A percentile compares a stretch with the other conserved stretches of the same genome.
phyloP scores from a whole-genome alignment of 2,113 vertebrate genomes.

The Sphyrna mokarran region DNA sequence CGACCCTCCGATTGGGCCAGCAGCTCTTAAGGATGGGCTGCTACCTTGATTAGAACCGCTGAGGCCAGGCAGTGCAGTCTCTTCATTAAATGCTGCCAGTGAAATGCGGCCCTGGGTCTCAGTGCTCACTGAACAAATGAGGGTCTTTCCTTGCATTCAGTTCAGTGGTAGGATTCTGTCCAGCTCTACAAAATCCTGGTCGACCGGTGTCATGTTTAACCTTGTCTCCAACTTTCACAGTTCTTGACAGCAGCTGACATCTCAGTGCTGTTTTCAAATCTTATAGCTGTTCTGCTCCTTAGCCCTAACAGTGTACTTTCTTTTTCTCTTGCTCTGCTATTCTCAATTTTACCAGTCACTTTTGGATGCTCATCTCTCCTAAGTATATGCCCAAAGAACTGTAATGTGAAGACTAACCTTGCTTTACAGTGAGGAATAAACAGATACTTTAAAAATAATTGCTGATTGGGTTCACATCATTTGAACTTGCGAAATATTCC shows the following conservation, averaged over 20 bases:
- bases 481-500: background rate
- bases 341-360: too few species aligned
- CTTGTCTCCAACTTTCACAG: too few species aligned
- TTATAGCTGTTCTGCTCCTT: too few species aligned
- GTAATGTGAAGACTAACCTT: background rate
- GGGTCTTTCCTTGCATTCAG: background rate
- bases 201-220: too few species aligned
- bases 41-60: background rate
- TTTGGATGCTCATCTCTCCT: too few species aligned
- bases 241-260: too few species aligned
- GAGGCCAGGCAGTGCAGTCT: too few species aligned
- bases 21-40: background rate
- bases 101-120: background rate
- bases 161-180: background rate
- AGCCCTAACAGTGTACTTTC: too few species aligned
- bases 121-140: background rate
- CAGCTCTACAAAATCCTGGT: background rate
- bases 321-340: too few species aligned
- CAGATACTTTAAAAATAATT: background rate
- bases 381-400: too few species aligned
- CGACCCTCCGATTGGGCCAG: background rate
- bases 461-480: background rate
- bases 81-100: background rate
- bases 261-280: too few species aligned
- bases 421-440: background rate